phyloP scores from a whole-genome alignment of 2,797 vertebrate genomes.

The Echeneis naucrates region DNA sequence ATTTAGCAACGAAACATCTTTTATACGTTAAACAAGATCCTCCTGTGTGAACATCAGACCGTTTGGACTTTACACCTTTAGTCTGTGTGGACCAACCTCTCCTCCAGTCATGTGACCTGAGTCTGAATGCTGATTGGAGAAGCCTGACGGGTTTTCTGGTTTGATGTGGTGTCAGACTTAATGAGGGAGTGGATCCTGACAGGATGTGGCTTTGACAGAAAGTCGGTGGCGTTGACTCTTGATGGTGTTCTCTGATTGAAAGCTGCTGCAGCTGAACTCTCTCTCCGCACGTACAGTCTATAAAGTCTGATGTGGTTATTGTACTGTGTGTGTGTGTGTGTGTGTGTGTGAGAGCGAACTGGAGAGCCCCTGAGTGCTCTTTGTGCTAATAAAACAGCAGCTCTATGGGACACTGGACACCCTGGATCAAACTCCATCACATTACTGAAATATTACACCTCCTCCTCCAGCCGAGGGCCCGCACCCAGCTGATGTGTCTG shows the following conservation, averaged over 20 bases:
- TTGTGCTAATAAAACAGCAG: constrained; percentile 94
- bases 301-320: constrained; percentile 76
- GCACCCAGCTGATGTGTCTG: constrained; percentile 81
- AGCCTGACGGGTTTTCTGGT: too few species aligned
- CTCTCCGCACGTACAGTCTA: constrained; percentile 51
- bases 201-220: constrained; percentile 49
- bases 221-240: constrained; percentile 40
- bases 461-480: constrained; percentile 72
- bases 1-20: too few species aligned
- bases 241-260: constrained; percentile 52
- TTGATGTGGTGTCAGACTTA: constrained; percentile 24
- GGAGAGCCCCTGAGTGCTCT: constrained; percentile 91
- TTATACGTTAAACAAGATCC: too few species aligned
- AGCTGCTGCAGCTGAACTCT: constrained; percentile 49
- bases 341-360: constrained; percentile 73
- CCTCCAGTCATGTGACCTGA: too few species aligned
- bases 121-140: too few species aligned
- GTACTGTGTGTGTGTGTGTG: constrained; percentile 39
- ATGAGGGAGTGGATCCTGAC: constrained; percentile 26
- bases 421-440: constrained; percentile 94
- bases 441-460: constrained; percentile 96
- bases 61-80: too few species aligned
- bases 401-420: constrained; percentile 91
- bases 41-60: too few species aligned
- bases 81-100: too few species aligned